Evolutionary conservation across 2,113 vertebrate species (phyloP).

Genomic region (Tonatia bakeri): DNA sequence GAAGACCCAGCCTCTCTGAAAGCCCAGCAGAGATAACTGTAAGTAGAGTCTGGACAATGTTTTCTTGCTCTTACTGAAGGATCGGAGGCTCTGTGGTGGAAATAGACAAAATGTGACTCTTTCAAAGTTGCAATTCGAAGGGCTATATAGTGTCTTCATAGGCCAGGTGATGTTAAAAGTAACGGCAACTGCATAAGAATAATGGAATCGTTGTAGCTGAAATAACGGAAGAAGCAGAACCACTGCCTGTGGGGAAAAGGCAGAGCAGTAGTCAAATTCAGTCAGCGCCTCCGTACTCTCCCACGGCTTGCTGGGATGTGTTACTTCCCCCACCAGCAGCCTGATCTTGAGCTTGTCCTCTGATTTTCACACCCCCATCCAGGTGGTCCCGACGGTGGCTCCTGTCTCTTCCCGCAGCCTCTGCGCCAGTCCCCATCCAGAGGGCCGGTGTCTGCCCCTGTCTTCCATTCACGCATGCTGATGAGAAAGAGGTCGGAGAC

Average conservation of each 20-base stretch:
- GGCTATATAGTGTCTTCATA: not conserved
- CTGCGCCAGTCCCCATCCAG: not conserved
- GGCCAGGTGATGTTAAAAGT: not conserved
- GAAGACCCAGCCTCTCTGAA: not conserved
- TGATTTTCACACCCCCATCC: not conserved
- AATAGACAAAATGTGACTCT: not conserved
- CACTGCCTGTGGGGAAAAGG: not conserved
- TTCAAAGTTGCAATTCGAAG: not conserved
- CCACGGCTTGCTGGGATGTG: not conserved
- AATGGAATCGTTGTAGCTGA: not conserved
- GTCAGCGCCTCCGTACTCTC: not conserved
- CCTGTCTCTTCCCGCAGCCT: not conserved
- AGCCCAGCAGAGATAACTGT: not conserved
- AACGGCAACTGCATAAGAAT: not conserved
- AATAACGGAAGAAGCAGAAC: not conserved
- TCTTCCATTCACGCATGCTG: not conserved
- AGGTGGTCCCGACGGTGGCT: not conserved
- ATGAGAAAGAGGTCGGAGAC: not conserved
- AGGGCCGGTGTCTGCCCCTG: not conserved
- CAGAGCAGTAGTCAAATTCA: not conserved
- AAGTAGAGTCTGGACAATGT: not conserved
- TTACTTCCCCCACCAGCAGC: not conserved
- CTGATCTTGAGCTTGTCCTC: not conserved
- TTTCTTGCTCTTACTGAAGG: not conserved
- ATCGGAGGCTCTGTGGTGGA: not conserved